phyloP scores from a whole-genome alignment of 2,888 invertebrate species.

The Platycheirus albimanus region DNA sequence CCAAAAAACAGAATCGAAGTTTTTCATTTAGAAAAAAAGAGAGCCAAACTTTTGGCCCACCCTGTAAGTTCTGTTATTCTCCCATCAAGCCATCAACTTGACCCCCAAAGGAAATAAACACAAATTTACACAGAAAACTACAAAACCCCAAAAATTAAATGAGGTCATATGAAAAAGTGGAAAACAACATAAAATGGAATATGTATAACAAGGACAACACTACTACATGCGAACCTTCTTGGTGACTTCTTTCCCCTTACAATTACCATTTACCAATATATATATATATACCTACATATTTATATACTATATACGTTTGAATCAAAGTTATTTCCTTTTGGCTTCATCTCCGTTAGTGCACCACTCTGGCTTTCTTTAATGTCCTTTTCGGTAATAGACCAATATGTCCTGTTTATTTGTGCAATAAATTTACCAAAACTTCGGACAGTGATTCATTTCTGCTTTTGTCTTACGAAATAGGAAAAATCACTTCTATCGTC shows the following conservation, averaged over 20 bases:
- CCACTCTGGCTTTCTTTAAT: conserved; percentile 33
- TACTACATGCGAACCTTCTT: conserved; percentile 39
- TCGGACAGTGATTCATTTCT: conserved; percentile 66
- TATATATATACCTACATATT: background rate
- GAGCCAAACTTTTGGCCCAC: no score
- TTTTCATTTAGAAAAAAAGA: no score
- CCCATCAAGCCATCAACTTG: conserved; percentile 3
- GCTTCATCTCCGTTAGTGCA: conserved; percentile 34
- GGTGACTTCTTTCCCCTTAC: conserved; percentile 34
- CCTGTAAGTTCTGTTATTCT: background rate
- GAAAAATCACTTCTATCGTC: conserved; percentile 30
- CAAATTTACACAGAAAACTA: conserved; percentile 21
- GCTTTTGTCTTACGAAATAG: conserved; percentile 53
- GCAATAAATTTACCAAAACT: conserved; percentile 62
- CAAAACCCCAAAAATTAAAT: conserved; percentile 3
- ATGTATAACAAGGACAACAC: conserved; percentile 5
- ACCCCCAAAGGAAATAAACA: conserved; percentile 36
- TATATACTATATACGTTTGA: conserved; percentile 17
- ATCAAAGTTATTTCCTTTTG: conserved; percentile 41
- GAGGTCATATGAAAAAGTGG: conserved; percentile 3
- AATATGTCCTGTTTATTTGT: conserved; percentile 67
- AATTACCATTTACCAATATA: no score
- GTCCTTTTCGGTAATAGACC: conserved; percentile 52
- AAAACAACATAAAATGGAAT: conserved; percentile 5
- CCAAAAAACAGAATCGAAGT: no score